Evolutionary conservation across 2,113 vertebrate species (phyloP), one percentile per base, ranked within the genome.

Genomic region (Atrichornis clamosus): DNA sequence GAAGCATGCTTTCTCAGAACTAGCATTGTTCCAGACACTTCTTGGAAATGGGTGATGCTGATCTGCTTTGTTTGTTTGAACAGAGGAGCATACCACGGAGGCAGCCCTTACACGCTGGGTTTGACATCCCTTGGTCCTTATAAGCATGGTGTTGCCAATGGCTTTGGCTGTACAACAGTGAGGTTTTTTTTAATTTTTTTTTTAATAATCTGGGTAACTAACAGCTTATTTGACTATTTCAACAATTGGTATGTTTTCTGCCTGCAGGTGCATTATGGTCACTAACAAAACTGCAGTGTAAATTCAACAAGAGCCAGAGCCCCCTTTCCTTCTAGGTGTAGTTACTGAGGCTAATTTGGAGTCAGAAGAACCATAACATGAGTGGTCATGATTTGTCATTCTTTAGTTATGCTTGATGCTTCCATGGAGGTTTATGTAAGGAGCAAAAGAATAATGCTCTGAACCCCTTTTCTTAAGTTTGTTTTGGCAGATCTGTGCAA

Each of bases 1-100:
- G 27, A 91, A 74, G 16, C 7, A 9, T 70, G 26, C 17, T 22
- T 86, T 94, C 30, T 90, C 24, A 32, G 56, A 92, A 86, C 8
- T 58, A 30, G 37, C 74, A 11, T 9, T 90, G 30, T 32, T 49
- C 15, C 42, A 73, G 24, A 41, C 28, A 27, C 21, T 80, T 92
- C 55, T 44, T 74, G n/a, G 59, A 93, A 93, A 65, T 88, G 37
- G 93, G 15, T 52, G 30, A 68, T 63, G 24, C 84, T 82, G n/a
- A 15, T 76, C 11, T 94, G 11, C 69, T 86, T 92, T 68, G 15
- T 84, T 62, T 95, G 13, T 93, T 97, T 95, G 55, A 53, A 41
- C 96, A 99, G 99, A 93, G 99, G 99, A 33, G 98, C 97, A 6
- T 99, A 99, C 96, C 99, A 99, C 1, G 99, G 99, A 70, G 95